These are phyloP conservation scores for Panagrolaimus sp. DNA, from an alignment of 1,140 invertebrate species.

Conservation along the genomic window DNA sequence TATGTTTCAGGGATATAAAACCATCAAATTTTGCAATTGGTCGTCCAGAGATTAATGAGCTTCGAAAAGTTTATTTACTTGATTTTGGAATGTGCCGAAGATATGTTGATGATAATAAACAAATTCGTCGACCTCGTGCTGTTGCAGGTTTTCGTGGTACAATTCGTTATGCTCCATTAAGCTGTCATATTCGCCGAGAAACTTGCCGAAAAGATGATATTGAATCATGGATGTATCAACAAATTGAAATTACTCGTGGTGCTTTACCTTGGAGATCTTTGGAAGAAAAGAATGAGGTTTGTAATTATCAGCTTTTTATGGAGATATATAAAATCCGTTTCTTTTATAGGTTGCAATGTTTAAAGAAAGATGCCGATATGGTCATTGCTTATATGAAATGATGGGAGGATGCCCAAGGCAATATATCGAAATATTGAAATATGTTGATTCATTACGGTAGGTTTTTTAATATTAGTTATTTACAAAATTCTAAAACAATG, in stretches of 20 bases:
- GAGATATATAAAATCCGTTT: not conserved
- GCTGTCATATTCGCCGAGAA: slow-evolving; percentile 45
- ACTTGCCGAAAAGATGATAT: slow-evolving; percentile 37
- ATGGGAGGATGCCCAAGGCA: slow-evolving; percentile 37
- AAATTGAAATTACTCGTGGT: slow-evolving; percentile 42
- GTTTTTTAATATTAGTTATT: not conserved
- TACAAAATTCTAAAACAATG: too few species aligned
- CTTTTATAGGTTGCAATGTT: slow-evolving; percentile 31
- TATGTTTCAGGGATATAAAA: slow-evolving; percentile 32
- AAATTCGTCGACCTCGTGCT: slow-evolving; percentile 38
- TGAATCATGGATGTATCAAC: slow-evolving; percentile 43
- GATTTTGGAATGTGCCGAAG: slow-evolving; percentile 48
- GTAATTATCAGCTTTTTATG: slow-evolving; percentile 9
- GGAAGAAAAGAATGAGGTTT: slow-evolving; percentile 25
- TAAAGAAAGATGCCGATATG: slow-evolving; percentile 35
- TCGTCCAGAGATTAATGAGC: slow-evolving; percentile 25
- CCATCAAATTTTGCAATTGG: slow-evolving; percentile 37
- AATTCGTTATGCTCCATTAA: slow-evolving; percentile 47
- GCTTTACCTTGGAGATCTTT: slow-evolving; percentile 35
- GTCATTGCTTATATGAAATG: slow-evolving; percentile 34
- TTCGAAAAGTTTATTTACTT: slow-evolving; percentile 35
- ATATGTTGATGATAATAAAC: slow-evolving; percentile 40
- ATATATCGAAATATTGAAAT: slow-evolving; percentile 32
- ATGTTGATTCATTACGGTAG: slow-evolving; percentile 24
- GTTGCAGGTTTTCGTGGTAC: slow-evolving; percentile 50